phyloP scores from a whole-genome alignment of 2,888 invertebrate species.

The Hypsopygia costalis region DNA sequence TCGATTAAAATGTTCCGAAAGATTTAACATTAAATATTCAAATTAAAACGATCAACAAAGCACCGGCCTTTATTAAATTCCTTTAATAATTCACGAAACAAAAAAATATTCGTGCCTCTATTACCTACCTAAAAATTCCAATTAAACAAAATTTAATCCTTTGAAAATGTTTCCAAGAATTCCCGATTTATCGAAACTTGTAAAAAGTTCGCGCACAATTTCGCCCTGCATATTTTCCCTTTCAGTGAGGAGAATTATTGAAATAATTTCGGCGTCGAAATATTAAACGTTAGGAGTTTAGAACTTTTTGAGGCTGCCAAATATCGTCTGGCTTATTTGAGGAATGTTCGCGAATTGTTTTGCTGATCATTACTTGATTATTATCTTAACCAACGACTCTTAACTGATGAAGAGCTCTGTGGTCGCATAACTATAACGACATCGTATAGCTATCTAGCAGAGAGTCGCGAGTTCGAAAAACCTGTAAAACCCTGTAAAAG shows the following conservation, averaged over 20 bases:
- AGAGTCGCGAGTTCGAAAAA: too few species aligned
- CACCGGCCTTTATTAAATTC: slow-evolving; percentile 28
- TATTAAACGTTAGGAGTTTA: slow-evolving; percentile 14
- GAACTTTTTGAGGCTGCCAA: slow-evolving; percentile 11
- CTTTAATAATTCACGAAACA: slow-evolving; percentile 21
- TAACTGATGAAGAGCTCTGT: too few species aligned
- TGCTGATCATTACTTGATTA: neutral
- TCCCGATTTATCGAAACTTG: slow-evolving; percentile 33
- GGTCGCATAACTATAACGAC: too few species aligned
- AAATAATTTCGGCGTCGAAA: slow-evolving; percentile 28
- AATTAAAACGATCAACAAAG: too few species aligned
- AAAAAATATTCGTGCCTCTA: slow-evolving; percentile 26
- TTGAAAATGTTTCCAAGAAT: slow-evolving; percentile 33
- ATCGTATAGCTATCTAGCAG: too few species aligned
- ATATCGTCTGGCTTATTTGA: slow-evolving; percentile 12
- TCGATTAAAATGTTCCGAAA: too few species aligned
- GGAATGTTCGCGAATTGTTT: slow-evolving; percentile 16
- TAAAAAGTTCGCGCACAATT: slow-evolving; percentile 30
- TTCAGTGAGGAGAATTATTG: slow-evolving; percentile 25
- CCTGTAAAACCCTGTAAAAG: too few species aligned
- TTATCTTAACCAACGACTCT: neutral
- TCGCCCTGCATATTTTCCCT: slow-evolving; percentile 26
- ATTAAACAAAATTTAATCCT: slow-evolving; percentile 40
- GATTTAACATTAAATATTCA: too few species aligned
- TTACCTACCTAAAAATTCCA: slow-evolving; percentile 33